Base-by-base conservation (phyloP, 2,113 vertebrate species). In the Mus musculus region DNA sequence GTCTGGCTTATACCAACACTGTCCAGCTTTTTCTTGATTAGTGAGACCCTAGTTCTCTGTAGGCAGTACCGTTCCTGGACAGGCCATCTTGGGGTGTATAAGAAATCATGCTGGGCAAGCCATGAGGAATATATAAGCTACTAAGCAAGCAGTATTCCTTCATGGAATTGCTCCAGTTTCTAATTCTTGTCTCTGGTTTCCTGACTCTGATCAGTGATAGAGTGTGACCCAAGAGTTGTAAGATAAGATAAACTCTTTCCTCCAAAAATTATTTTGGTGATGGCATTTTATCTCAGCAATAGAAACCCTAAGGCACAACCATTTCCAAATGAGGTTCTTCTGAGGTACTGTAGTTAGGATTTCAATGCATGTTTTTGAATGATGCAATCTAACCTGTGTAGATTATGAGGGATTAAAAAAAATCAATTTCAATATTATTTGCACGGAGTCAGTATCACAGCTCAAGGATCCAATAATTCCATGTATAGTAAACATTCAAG, bases 401-500 rank as follows among this genome's bases (percentile, higher is more conserved):
- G 42, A 89, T 67, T 81, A 52, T 33, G 3, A 81, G 46, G n/a
- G 17, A 80, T 19, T 90, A 6, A 56, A 89, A 77, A 5, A 72
- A 77, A 59, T 85, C 19, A 80, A 39, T 89, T 87, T 96, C 4
- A 39, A 2, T 94, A 81, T 69, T 59, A 26, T 81, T 94, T 92
- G 71, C 11, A 78, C 19, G 42, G 28, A 94, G 6, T 54, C 8
- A 71, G 81, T 71, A 65, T 26, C 63, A 65, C 14, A 93, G 24
- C 20, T 42, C 46, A 81, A 89, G 61, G 42, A 65, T 28, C 9
- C 42, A 86, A 56, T 46, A 78, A 73, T 26, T 59, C 30, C 30
- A 22, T 75, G 19, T 82, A 22, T 77, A 20, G 42, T 94, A 85
- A 92, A 93, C 12, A 88, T 75, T 63, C 78, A 96, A 91, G 19